These are phyloP conservation scores for Cyclopterus lumpus DNA, from an alignment of 2,797 vertebrate genomes.

Conservation along the genomic window DNA sequence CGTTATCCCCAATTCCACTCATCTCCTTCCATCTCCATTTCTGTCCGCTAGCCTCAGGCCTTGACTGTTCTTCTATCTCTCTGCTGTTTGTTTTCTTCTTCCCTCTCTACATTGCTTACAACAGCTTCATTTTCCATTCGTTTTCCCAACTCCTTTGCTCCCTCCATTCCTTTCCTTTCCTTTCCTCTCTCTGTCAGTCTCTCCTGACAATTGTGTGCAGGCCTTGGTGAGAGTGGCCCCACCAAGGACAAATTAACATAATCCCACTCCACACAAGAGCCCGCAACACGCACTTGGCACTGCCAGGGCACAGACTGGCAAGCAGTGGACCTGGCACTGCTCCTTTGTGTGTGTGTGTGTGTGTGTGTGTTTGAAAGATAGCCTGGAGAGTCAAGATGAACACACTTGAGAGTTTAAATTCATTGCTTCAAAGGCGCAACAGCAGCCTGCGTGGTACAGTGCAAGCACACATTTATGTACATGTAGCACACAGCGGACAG, in stretches of 20 bases:
- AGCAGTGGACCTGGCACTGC: conserved; percentile 36
- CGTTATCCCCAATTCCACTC: conserved; percentile 28
- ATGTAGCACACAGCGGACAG: conserved; percentile 17
- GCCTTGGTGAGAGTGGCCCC: conserved; percentile 56
- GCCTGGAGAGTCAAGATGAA: conserved; percentile 50
- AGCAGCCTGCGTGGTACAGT: conserved; percentile 29
- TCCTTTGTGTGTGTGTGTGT: conserved; percentile 38
- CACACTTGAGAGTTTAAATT: conserved; percentile 46
- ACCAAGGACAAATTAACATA: conserved; percentile 72
- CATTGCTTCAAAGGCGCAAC: conserved; percentile 37
- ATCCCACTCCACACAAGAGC: conserved; percentile 73
- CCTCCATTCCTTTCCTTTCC: conserved; percentile 22
- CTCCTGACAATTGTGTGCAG: conserved; percentile 50
- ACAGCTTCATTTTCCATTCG: conserved; percentile 48
- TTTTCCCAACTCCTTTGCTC: conserved; percentile 39
- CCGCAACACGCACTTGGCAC: conserved; percentile 46
- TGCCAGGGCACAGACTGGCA: conserved; percentile 39
- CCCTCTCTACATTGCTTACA: conserved; percentile 31
- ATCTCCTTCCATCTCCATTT: conserved; percentile 25
- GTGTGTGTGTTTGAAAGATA: conserved; percentile 33
- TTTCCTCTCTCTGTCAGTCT: conserved; percentile 30
- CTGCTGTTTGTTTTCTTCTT: conserved; percentile 13
- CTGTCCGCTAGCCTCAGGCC: conserved; percentile 26
- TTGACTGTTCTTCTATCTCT: conserved; percentile 11
- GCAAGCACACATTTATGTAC: conserved; percentile 21